These are phyloP conservation scores for Amblyjoppa proteus DNA, from an alignment of 2,888 invertebrate species.

Conservation along the genomic window DNA sequence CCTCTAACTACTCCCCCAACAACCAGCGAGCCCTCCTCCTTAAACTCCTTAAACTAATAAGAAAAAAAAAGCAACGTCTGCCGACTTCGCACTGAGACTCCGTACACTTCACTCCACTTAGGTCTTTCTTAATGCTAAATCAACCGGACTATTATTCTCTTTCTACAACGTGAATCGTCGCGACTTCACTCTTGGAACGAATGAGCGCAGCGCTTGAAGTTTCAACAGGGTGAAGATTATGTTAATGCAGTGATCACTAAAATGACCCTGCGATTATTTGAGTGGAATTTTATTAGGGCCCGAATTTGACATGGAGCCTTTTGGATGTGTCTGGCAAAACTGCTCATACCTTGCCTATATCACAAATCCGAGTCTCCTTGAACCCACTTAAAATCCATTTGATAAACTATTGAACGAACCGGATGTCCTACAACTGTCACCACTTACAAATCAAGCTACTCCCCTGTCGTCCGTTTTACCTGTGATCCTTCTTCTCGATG, in stretches of 20 bases:
- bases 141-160: slow-evolving; percentile 15
- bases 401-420: slow-evolving; percentile 13
- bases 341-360: not conserved
- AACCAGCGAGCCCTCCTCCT: slow-evolving; percentile 42
- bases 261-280: not conserved
- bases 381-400: not conserved
- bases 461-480: too few relatives aligned
- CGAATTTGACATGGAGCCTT: not conserved
- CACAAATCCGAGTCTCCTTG: not conserved
- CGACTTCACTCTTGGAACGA: not conserved
- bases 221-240: not conserved
- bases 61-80: slow-evolving; percentile 32
- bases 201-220: not conserved
- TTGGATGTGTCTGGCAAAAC: not conserved
- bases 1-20: slow-evolving; percentile 33
- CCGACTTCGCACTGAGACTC: slow-evolving; percentile 15
- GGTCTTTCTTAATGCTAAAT: slow-evolving; percentile 27
- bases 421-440: not conserved
- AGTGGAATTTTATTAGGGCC: not conserved
- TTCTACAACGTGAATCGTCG: not conserved
- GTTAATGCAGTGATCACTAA: not conserved
- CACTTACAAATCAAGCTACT: not conserved
- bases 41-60: slow-evolving; percentile 57
- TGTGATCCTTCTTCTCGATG: not conserved
- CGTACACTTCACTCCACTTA: slow-evolving; percentile 1